Conservation (phyloP, 2,888 invertebrate species). For the Zhengitettix transpicula region DNA sequence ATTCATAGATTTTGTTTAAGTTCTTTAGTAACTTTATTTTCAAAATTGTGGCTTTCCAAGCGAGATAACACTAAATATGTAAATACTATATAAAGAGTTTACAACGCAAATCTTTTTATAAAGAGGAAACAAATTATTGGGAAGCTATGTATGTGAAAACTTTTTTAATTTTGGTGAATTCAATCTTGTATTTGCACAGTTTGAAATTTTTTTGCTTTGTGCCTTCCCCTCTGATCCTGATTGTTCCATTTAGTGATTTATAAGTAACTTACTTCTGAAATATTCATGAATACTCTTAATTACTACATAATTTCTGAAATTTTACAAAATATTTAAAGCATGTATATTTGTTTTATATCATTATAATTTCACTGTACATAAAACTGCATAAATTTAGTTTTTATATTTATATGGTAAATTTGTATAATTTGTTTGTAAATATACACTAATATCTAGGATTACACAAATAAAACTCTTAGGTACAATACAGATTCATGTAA, state of each 20-base stretch:
- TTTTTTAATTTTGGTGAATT: too few species aligned
- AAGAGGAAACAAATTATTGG: not conserved
- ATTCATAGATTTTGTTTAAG: not conserved
- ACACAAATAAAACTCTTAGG: not conserved
- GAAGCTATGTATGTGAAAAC: too few species aligned
- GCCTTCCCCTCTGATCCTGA: too few species aligned
- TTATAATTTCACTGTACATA: not conserved
- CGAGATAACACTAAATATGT: constrained; percentile 15
- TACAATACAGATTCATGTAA: not conserved
- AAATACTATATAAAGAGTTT: constrained; percentile 14
- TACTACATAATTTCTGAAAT: too few species aligned
- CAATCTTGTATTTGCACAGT: too few species aligned
- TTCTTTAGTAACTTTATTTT: constrained; percentile 12
- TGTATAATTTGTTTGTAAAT: not conserved
- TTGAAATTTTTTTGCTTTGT: too few species aligned
- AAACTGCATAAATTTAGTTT: not conserved
- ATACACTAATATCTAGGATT: not conserved
- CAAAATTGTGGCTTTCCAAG: constrained; percentile 14
- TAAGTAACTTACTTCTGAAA: too few species aligned
- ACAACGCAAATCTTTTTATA: constrained; percentile 9
- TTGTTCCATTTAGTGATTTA: too few species aligned
- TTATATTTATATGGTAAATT: not conserved
- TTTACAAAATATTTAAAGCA: too few species aligned
- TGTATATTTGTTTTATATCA: too few species aligned
- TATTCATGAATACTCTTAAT: too few species aligned